Evolutionary conservation across 1,140 invertebrate genomes (phyloP).

Genomic region (Panagrolaimus sp.): DNA sequence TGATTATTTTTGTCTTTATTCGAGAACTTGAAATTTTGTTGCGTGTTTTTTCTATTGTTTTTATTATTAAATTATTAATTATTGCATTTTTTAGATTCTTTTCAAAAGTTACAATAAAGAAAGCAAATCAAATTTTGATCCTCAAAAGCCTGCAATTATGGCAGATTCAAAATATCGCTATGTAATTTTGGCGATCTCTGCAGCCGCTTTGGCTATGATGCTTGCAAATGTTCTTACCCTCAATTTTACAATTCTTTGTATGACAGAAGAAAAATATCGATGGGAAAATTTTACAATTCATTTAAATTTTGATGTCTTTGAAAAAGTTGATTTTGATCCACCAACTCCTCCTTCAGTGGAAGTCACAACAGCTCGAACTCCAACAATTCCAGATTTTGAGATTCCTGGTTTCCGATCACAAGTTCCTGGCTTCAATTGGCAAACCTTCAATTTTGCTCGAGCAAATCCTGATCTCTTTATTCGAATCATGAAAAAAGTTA

Average conservation of each 20-base stretch:
- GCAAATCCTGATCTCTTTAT: constrained; percentile 49
- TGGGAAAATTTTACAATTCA: constrained; percentile 50
- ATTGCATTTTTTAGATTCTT: too few relatives aligned
- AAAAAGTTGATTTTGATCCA: constrained; percentile 42
- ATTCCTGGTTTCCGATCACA: constrained; percentile 36
- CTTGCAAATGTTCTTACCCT: constrained; percentile 45
- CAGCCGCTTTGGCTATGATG: constrained; percentile 45
- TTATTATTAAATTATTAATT: too few relatives aligned
- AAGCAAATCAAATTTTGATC: too few relatives aligned
- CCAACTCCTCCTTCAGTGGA: constrained; percentile 23
- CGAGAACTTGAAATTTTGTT: too few relatives aligned
- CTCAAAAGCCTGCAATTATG: too few relatives aligned
- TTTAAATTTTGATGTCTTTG: constrained; percentile 45
- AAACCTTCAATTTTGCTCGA: constrained; percentile 33
- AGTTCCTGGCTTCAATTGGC: constrained; percentile 47
- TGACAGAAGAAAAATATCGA: constrained; percentile 42
- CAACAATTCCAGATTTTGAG: constrained; percentile 32
- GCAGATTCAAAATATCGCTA: constrained; percentile 32
- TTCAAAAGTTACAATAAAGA: too few relatives aligned
- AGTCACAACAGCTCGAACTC: constrained; percentile 21
- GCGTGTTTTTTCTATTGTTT: too few relatives aligned
- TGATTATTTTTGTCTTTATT: too few relatives aligned
- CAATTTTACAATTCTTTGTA: constrained; percentile 43
- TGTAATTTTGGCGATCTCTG: constrained; percentile 37
- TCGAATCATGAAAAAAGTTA: constrained; percentile 38